A percentile compares a stretch with the other conserved stretches of the same genome.
phyloP scores from a whole-genome alignment of 2,888 invertebrate species.

The Parascotia fuliginaria region DNA sequence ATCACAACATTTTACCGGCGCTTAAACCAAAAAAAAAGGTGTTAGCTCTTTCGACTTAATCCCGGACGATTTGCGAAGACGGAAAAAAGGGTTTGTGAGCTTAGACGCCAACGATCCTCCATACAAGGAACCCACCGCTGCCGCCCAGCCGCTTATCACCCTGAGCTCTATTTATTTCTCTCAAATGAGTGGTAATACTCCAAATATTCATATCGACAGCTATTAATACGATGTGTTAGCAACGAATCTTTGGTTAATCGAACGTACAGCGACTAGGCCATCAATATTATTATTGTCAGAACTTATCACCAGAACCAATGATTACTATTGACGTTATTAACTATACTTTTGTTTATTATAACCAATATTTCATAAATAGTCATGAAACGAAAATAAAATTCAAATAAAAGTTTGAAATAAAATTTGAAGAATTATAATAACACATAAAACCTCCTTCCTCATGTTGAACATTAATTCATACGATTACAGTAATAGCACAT shows the following conservation, averaged over 20 bases:
- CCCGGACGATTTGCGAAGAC: constrained; percentile 82
- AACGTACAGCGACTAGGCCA: not conserved
- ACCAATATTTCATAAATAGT: too few species aligned
- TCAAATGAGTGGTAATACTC: constrained; percentile 63
- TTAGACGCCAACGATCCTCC: constrained; percentile 66
- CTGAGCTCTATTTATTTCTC: constrained; percentile 72
- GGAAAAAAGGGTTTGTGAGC: constrained; percentile 80
- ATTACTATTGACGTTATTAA: too few species aligned
- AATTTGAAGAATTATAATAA: too few species aligned
- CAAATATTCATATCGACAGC: constrained; percentile 58
- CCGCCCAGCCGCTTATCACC: constrained; percentile 70
- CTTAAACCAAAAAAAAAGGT: constrained; percentile 80
- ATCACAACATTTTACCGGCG: constrained; percentile 68
- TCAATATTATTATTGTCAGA: not conserved
- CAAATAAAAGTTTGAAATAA: too few species aligned
- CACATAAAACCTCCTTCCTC: too few species aligned
- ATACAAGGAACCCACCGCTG: constrained; percentile 65
- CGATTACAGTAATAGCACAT: too few species aligned
- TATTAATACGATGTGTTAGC: constrained; percentile 33
- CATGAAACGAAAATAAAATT: too few species aligned
- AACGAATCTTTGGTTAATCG: constrained; percentile 3
- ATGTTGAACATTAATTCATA: too few species aligned
- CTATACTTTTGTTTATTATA: not conserved
- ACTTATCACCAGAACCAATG: too few species aligned
- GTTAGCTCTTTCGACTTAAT: constrained; percentile 78